A percentile compares a stretch with the other conserved stretches of the same genome.
Evolutionary conservation across 37 sponge, comb jelly and placozoan species (phyloP).

Genomic region (Geodia barretti): DNA sequence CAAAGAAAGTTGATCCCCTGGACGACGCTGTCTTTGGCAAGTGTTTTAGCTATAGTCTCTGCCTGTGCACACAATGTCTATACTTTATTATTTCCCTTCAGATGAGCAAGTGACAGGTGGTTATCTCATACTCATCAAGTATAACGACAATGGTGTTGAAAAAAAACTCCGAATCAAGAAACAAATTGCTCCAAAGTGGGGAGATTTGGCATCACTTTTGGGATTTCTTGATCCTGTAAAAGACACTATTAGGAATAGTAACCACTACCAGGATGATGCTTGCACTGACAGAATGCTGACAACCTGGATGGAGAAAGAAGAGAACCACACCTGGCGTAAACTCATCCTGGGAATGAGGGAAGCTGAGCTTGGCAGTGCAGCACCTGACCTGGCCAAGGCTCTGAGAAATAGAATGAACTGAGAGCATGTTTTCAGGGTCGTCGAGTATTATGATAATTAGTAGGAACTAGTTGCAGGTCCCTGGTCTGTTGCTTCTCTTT

Average conservation of each 20-base stretch:
- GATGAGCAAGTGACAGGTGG: background rate
- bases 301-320: background rate
- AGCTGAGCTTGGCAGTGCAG: background rate
- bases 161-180: background rate
- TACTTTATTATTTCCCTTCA: too few relatives aligned
- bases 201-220: background rate
- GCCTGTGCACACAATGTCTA: too few relatives aligned
- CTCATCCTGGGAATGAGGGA: background rate
- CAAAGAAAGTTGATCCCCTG: too few relatives aligned
- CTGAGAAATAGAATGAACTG: too few relatives aligned
- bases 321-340: slow-evolving; percentile 7
- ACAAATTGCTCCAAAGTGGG: background rate
- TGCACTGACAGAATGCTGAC: background rate
- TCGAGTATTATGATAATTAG: too few relatives aligned
- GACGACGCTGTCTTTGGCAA: background rate
- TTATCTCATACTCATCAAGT: background rate
- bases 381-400: background rate
- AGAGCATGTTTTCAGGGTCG: too few relatives aligned
- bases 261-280: background rate
- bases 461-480: too few relatives aligned
- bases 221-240: background rate
- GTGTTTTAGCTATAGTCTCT: too few relatives aligned
- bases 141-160: background rate
- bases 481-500: too few relatives aligned
- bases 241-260: background rate